These are phyloP conservation scores for Hoplostethus atlanticus DNA, from an alignment of 2,797 vertebrate species.

Conservation along the genomic window DNA sequence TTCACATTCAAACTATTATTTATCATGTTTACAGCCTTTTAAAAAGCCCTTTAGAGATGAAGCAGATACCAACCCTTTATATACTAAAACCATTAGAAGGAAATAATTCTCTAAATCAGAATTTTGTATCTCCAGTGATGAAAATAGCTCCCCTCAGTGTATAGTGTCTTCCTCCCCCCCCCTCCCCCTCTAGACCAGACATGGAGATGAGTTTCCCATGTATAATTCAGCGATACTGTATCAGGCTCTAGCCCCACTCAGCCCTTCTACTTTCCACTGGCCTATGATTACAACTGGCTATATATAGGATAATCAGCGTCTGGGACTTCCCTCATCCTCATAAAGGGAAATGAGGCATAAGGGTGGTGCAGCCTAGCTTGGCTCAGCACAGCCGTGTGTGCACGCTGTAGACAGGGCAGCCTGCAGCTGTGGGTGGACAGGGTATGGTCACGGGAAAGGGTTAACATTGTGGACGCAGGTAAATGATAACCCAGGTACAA, in stretches of 20 bases:
- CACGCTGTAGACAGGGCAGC: constrained; percentile 79
- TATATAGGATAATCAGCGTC: constrained; percentile 88
- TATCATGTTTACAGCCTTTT: constrained; percentile 6
- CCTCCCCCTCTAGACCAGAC: constrained; percentile 24
- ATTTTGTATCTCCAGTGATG: constrained; percentile 16
- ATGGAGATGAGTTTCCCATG: constrained; percentile 44
- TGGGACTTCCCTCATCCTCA: constrained; percentile 85
- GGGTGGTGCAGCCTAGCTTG: constrained; percentile 52
- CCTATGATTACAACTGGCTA: constrained; percentile 86
- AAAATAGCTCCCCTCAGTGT: constrained; percentile 8
- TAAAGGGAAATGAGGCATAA: constrained; percentile 89
- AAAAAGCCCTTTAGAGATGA: not conserved
- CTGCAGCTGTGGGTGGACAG: constrained; percentile 61
- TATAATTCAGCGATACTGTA: constrained; percentile 58
- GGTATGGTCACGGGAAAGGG: constrained; percentile 15
- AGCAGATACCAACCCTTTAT: not conserved
- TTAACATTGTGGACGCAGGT: constrained; percentile 20
- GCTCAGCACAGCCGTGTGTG: constrained; percentile 54
- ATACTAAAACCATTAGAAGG: not conserved
- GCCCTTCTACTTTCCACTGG: constrained; percentile 70
- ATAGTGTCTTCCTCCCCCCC: not conserved
- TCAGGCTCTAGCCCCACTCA: constrained; percentile 45
- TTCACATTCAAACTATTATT: not conserved
- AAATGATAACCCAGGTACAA: not conserved
- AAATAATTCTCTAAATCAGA: not conserved